Evolutionary conservation across 2,113 vertebrate genomes (phyloP).

Genomic region (Noturus placidus): DNA sequence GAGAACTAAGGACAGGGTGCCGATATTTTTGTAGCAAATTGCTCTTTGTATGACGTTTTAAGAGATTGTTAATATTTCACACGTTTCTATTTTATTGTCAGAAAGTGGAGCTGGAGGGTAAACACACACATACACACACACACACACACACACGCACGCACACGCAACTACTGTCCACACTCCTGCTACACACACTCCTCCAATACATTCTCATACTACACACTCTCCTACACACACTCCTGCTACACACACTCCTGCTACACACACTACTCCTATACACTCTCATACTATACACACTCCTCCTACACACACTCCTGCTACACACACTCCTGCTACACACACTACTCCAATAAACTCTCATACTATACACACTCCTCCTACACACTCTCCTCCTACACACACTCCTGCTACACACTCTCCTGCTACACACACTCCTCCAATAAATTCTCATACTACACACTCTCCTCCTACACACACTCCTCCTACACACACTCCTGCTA

Average conservation of each 20-base stretch:
- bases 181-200: background rate
- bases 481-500: background rate
- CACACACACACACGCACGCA: background rate
- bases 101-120: too few species aligned
- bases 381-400: background rate
- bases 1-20: background rate
- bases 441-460: too few species aligned
- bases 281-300: background rate
- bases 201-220: background rate
- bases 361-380: background rate
- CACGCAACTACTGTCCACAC: background rate
- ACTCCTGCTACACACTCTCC: background rate
- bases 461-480: background rate
- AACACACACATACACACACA: background rate
- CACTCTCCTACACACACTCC: background rate
- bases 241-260: background rate
- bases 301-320: background rate
- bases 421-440: background rate
- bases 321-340: background rate
- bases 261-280: background rate
- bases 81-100: too few species aligned
- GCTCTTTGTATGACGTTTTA: background rate
- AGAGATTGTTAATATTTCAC: background rate
- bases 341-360: background rate
- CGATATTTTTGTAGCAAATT: background rate